Evolutionary conservation across 2,888 invertebrate genomes (phyloP), one percentile per base, ranked within the genome.

Genomic region (Syrphus vitripennis): DNA sequence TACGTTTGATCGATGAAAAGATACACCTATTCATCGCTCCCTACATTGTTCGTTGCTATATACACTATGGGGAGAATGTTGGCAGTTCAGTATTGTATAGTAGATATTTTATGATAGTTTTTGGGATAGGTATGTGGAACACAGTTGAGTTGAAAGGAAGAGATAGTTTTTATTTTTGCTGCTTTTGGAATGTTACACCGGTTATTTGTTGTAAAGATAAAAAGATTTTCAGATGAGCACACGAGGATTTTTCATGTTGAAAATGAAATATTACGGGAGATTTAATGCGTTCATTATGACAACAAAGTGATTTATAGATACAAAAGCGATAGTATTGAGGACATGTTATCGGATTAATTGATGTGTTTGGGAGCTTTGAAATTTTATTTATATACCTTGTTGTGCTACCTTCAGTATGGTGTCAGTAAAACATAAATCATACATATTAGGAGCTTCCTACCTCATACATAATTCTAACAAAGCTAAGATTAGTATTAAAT

Each of bases 1-100:
- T 24, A 34, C 4, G 86, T 86, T 86, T 86, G 86, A 86, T 86
- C 86, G 82, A 86, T 86, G 74, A 70, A 74, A 70, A 34, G 37
- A 21, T 45, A 75, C 83, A 74, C 83, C 82, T 82, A 74, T 82
- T 42, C 42, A 50, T 53, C 34, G 74, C 16, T 74, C 69, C 82
- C 77, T 72, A 82, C 70, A 31, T 57, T 26, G 29, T 45, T 19
- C 6, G 65, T 45, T 45, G 65, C 12, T 10, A 45, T n/a, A n/a
- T n/a, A n/a, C n/a, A n/a, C n/a, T n/a, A n/a, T n/a, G 19, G 34
- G 9, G n/a, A 9, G 10, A 57, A 31, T 70, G 24, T 26, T 50
- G 2, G 24, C 14, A 26, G n/a, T 12, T 3, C 14, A 24, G 24
- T 24, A 26, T 14, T 75, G 26, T 67, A n/a, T n/a, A n/a, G n/a